Evolutionary conservation across 2,113 vertebrate species (phyloP).

Genomic region (Delphinapterus leucas): DNA sequence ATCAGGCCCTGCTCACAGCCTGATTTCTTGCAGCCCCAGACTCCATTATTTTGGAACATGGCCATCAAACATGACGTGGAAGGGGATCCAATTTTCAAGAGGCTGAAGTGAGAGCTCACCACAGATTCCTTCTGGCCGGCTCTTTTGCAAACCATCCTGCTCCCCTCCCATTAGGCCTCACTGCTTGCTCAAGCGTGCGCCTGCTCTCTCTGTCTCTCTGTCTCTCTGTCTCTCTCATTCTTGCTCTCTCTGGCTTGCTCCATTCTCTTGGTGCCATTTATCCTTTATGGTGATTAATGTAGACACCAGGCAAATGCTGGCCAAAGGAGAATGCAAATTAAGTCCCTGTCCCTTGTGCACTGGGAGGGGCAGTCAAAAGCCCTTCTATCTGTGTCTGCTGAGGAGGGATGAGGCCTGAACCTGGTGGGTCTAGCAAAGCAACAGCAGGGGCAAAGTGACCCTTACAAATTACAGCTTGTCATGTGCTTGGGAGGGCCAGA

Average conservation of each 20-base stretch:
- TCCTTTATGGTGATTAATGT: constrained; percentile 18
- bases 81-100: constrained; percentile 53
- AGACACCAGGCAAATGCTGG: constrained; percentile 59
- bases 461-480: constrained; percentile 54
- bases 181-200: not conserved
- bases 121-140: not conserved
- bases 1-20: not conserved
- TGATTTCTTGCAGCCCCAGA: constrained; percentile 21
- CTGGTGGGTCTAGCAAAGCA: constrained; percentile 29
- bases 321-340: constrained; percentile 52
- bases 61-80: constrained; percentile 7
- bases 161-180: not conserved
- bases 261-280: constrained; percentile 51
- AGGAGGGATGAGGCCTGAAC: not conserved
- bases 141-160: not conserved
- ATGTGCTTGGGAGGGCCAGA: not conserved
- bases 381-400: not conserved
- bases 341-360: constrained; percentile 46
- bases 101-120: not conserved
- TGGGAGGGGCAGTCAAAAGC: not conserved
- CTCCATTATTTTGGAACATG: constrained; percentile 41
- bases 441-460: constrained; percentile 43
- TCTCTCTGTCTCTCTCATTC: not conserved
- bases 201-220: not conserved
- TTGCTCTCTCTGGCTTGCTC: not conserved